Evolutionary conservation across 2,113 vertebrate genomes (phyloP).

Genomic region (Paramisgurnus dabryanus): DNA sequence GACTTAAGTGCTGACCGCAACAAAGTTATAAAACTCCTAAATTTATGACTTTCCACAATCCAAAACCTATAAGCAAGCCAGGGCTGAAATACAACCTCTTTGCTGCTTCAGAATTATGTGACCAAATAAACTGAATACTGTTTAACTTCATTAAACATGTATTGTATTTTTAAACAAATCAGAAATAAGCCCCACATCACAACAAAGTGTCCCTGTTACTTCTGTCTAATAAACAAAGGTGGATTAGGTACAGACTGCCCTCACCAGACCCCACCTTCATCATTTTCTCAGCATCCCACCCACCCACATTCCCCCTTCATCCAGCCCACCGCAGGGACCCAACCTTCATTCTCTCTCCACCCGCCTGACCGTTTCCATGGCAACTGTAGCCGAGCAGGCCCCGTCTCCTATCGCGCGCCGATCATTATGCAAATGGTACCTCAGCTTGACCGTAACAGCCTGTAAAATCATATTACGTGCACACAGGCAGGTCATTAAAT

Average conservation of each 20-base stretch:
- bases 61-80: not conserved
- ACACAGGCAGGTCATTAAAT: constrained; percentile 82
- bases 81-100: not conserved
- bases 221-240: constrained; percentile 41
- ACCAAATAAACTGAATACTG: not conserved
- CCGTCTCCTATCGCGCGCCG: constrained; percentile 73
- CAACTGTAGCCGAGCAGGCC: constrained; percentile 72
- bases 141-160: not conserved
- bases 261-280: constrained; percentile 31
- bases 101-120: not conserved
- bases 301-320: constrained; percentile 59
- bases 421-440: constrained; percentile 87
- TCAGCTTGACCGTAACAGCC: constrained; percentile 82
- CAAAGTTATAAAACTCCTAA: constrained; percentile 1
- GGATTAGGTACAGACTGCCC: constrained; percentile 21
- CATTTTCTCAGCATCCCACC: constrained; percentile 50
- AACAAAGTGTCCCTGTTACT: not conserved
- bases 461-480: constrained; percentile 81
- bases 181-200: constrained; percentile 16
- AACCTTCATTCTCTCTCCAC: constrained; percentile 77
- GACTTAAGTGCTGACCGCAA: constrained; percentile 22
- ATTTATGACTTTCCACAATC: constrained; percentile 22
- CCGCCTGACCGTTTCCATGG: constrained; percentile 79
- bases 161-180: constrained; percentile 12
- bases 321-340: constrained; percentile 49